Base-by-base conservation (phyloP, 2,888 invertebrate species). In the Leptura quadrifasciata region DNA sequence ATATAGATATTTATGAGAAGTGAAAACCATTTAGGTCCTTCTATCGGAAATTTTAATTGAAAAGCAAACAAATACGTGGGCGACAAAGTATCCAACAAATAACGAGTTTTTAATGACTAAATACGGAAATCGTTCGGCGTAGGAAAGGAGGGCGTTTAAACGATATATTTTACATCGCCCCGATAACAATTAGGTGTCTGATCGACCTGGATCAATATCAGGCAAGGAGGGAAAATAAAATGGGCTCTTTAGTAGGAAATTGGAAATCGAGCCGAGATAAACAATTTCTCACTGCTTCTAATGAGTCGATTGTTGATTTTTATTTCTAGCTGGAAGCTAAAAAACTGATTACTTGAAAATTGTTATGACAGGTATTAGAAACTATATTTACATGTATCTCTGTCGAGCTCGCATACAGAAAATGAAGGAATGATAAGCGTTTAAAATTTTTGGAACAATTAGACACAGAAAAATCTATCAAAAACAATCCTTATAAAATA, bases 81-180 rank as follows among this genome's bases (percentile, higher is more conserved):
- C 31, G 57, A 57, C 65, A 67, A 27, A 72, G 75, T 67, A 67
- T 68, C 58, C 57, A 55, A 61, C 65, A 61, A 72, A 75, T 75
- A 75, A 72, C 72, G 76, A 69, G 68, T 68, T 76, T 76, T 72
- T 76, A 76, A 76, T 72, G 72, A 47, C 68, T 47, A 68, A 69
- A 72, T 72, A 72, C 68, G 68, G 61, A 67, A 72, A 72, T 72
- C 63, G 67, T 10, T 18, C 24, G 55, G 69, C 35, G 69, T 47
- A 64, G 64, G 24, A 64, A 55, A 68, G 9, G 68, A 15, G 68
- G 35, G 31, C 21, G 68, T 64, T 68, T 72, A 76, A 76, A 63
- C 76, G 55, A 72, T 76, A 75, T 61, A 75, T 75, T 75, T 75
- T 47, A 35, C 71, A 55, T 35, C 72, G 52, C 72, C 68, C 55